These are phyloP conservation scores for Pheosia tremula DNA, from an alignment of 2,888 invertebrate species.

Conservation along the genomic window DNA sequence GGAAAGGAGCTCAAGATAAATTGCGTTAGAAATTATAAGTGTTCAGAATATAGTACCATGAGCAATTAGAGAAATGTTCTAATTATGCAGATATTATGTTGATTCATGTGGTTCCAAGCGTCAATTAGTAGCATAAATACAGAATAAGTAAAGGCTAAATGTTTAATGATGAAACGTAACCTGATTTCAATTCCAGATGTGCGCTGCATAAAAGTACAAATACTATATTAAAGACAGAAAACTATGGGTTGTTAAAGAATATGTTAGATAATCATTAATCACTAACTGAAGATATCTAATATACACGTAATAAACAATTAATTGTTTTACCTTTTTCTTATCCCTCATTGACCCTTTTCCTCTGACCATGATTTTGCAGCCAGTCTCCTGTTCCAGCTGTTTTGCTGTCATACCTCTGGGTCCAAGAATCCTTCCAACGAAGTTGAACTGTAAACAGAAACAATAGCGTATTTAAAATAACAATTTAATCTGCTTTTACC, in stretches of 20 bases:
- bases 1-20: slow-evolving; percentile 2
- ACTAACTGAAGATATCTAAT: neutral
- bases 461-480: slow-evolving; percentile 34
- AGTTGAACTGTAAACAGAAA: slow-evolving; percentile 96
- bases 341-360: slow-evolving; percentile 99
- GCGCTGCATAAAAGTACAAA: slow-evolving; percentile 36
- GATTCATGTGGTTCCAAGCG: slow-evolving; percentile 1
- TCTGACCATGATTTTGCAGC: slow-evolving; percentile 99
- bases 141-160: neutral
- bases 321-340: slow-evolving; percentile 96
- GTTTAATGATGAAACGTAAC: slow-evolving; percentile 24
- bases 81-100: slow-evolving; percentile 1
- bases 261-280: slow-evolving; percentile 12
- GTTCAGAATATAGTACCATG: slow-evolving; percentile 1
- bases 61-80: slow-evolving; percentile 7
- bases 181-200: slow-evolving; percentile 34
- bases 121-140: slow-evolving; percentile 1
- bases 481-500: too few species aligned
- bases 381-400: slow-evolving; percentile 99
- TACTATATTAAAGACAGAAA: slow-evolving; percentile 7
- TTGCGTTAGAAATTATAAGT: slow-evolving; percentile 8
- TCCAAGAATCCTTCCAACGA: slow-evolving; percentile 99
- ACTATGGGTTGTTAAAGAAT: slow-evolving; percentile 4
- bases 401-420: slow-evolving; percentile 99
- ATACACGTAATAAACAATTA: slow-evolving; percentile 10